Base-by-base conservation (phyloP, 1,140 invertebrate genomes). In the Diabrotica undecimpunctata region DNA sequence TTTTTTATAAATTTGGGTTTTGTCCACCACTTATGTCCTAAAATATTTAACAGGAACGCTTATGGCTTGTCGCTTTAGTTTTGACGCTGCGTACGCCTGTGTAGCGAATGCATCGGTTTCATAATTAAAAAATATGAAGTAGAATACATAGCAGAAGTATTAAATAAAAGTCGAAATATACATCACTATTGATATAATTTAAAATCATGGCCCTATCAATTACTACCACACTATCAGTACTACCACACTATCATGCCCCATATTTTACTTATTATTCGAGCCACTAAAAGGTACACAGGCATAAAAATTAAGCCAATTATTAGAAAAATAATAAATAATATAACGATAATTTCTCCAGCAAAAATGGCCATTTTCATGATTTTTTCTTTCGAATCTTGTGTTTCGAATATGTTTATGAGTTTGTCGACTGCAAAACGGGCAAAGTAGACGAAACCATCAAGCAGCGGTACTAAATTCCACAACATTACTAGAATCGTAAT, bases 401-500 rank as follows among this genome's bases (percentile, higher is more conserved):
- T 71, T 64, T 73, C 60, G 25, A 66, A 69, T 64, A 75, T 75
- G 51, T 75, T 70, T 38, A 75, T 72, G 39, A 67, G 39, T 66
- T 73, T 72, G 56, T 75, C 74, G 41, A 75, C 51, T 1, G 72
- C 25, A 62, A 75, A 75, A 35, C 74, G 54, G 5, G 70, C 46
- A n/a, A 75, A 66, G 61, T 70, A 74, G 7, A 73, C 61, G 37
- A 74, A 67, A 12, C 71, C 72, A 14, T 75, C 71, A 0, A 74
- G 53, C 11, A 75, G 53, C 5, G 73, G 72, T 25, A 70, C 61
- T 46, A 75, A 60, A 54, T 74, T 74, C 59, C 66, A 72, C n/a
- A 75, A 56, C 73, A 75, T 75, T 11, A 70, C 69, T 14, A 75
- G 13, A 59, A 76, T 74, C 5, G 69, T 69, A 13, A 72, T 64